phyloP scores from a whole-genome alignment of 2,888 invertebrate species.

The Oligia latruncula region DNA sequence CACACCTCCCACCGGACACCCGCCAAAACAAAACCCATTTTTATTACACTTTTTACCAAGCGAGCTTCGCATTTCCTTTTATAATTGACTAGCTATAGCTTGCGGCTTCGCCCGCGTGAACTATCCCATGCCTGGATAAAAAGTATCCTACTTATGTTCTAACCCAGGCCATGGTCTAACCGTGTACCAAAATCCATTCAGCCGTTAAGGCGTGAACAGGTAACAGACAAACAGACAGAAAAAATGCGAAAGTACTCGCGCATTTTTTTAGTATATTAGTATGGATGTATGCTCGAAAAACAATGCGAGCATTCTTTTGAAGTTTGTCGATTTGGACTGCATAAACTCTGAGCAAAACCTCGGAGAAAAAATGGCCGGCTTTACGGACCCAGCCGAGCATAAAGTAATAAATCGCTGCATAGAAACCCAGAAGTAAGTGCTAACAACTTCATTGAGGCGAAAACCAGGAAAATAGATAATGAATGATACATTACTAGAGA shows the following conservation, averaged over 20 bases:
- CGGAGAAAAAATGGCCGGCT: constrained; percentile 39
- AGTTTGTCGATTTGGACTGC: constrained; percentile 15
- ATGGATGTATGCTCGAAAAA: constrained; percentile 36
- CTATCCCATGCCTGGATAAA: neutral
- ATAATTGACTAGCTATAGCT: neutral
- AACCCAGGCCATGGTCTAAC: neutral
- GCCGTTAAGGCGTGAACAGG: neutral
- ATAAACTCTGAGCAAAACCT: constrained; percentile 18
- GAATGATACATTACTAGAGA: neutral
- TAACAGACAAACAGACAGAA: neutral
- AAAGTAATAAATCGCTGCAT: constrained; percentile 47
- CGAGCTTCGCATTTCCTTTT: constrained; percentile 43
- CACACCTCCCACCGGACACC: constrained; percentile 28
- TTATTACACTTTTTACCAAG: constrained; percentile 53
- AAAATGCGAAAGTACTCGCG: neutral
- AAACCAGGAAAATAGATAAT: constrained; percentile 39
- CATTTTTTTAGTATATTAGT: neutral
- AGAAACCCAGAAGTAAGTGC: constrained; percentile 46
- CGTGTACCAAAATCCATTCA: too few relatives aligned
- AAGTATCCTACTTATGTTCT: neutral
- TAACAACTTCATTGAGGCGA: constrained; percentile 34
- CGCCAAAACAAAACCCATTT: constrained; percentile 52
- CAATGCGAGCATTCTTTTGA: constrained; percentile 39
- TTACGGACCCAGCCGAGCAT: constrained; percentile 19
- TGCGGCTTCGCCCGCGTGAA: neutral